Evolutionary conservation across 2,888 invertebrate species (phyloP).

Genomic region (Branchinecta sandiegonensis): DNA sequence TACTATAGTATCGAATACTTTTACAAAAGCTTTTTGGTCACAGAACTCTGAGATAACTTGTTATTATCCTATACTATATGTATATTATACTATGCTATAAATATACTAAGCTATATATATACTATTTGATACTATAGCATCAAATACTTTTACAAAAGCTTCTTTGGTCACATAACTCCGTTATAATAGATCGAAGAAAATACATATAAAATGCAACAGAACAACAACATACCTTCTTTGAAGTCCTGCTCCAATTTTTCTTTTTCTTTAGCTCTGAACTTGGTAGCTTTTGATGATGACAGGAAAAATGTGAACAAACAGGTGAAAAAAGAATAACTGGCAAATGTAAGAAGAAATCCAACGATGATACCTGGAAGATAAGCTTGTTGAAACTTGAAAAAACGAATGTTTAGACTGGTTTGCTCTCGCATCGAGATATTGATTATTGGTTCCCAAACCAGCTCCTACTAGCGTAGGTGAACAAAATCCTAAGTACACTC

Average conservation of each 20-base stretch:
- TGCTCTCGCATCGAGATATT: too few species aligned
- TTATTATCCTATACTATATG: too few species aligned
- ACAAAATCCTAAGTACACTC: too few species aligned
- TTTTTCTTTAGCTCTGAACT: constrained; percentile 51
- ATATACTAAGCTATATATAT: too few species aligned
- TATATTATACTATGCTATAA: too few species aligned
- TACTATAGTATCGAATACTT: too few species aligned
- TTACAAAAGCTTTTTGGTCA: too few species aligned
- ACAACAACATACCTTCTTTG: constrained; percentile 49
- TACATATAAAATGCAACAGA: background rate
- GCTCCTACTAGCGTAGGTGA: too few species aligned
- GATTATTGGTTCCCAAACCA: too few species aligned
- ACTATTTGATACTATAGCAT: too few species aligned
- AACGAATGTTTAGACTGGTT: too few species aligned
- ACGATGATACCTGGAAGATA: constrained; percentile 45
- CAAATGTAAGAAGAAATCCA: constrained; percentile 59
- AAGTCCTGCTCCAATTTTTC: constrained; percentile 56
- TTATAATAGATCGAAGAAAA: background rate
- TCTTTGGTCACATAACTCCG: background rate
- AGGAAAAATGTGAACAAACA: constrained; percentile 61
- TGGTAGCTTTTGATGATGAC: constrained; percentile 64
- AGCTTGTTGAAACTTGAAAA: background rate
- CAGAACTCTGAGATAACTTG: too few species aligned
- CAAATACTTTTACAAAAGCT: background rate
- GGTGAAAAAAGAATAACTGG: constrained; percentile 58